Conservation (phyloP, 2,797 vertebrate genomes). For the Rhodeus uyekii region DNA sequence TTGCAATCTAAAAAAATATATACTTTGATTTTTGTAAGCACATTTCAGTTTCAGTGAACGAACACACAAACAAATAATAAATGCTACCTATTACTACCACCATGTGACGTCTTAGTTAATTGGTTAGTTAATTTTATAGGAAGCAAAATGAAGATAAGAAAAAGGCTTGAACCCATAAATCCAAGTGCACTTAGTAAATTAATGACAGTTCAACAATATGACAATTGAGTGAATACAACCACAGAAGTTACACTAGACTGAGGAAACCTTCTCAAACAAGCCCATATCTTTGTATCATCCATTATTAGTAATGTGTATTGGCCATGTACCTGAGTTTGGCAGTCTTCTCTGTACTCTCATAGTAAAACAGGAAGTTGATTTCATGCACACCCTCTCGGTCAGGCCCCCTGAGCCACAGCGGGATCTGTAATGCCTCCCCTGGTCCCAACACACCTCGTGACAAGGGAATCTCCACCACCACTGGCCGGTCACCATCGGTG, state of each 20-base stretch:
- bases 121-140: too few relatives aligned
- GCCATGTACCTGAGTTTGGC: constrained; percentile 83
- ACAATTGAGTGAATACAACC: background rate
- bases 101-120: too few relatives aligned
- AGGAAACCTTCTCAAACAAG: background rate
- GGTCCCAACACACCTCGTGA: constrained; percentile 82
- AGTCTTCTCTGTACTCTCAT: constrained; percentile 87
- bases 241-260: background rate
- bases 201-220: background rate
- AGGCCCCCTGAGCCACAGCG: constrained; percentile 94
- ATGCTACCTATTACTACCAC: too few relatives aligned
- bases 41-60: too few relatives aligned
- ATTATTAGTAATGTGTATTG: background rate
- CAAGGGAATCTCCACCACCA: constrained; percentile 75
- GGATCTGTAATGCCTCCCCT: constrained; percentile 89
- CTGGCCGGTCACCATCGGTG: constrained; percentile 65
- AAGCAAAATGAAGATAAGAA: too few relatives aligned
- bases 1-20: too few relatives aligned
- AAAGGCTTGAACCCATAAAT: background rate
- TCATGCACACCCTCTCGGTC: constrained; percentile 97
- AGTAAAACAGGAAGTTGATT: constrained; percentile 98
- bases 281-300: background rate
- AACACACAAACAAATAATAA: too few relatives aligned
- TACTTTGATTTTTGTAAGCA: too few relatives aligned
- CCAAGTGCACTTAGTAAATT: background rate